A percentile compares a stretch with the other conserved stretches of the same genome.
Conservation (phyloP, 2,113 vertebrate species). For the Cinclus cinclus region DNA sequence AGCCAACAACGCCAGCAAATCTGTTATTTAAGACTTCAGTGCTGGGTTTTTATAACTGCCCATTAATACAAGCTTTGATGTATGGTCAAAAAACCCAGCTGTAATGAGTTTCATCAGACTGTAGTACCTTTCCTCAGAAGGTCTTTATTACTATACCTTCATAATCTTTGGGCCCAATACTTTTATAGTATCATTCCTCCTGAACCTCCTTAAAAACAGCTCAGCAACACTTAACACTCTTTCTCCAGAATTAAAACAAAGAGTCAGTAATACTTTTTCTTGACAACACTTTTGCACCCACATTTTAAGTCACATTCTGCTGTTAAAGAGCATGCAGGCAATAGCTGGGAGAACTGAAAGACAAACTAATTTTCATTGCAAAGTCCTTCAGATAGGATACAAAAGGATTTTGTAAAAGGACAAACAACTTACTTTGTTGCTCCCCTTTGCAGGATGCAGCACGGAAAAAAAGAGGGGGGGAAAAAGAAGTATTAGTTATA, state of each 20-base stretch:
- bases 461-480: slow-evolving; percentile 27
- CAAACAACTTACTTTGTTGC: slow-evolving; percentile 77
- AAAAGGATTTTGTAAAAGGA: neutral
- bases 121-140: slow-evolving; percentile 44
- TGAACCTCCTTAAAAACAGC: slow-evolving; percentile 7
- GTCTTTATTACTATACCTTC: slow-evolving; percentile 53
- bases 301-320: neutral
- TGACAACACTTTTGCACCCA: neutral
- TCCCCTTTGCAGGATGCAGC: slow-evolving; percentile 71
- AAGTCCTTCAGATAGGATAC: neutral
- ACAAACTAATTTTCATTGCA: neutral
- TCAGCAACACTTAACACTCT: neutral
- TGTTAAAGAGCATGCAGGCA: neutral
- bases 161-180: slow-evolving; percentile 24
- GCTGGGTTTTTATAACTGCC: slow-evolving; percentile 69
- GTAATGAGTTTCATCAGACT: slow-evolving; percentile 60
- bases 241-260: slow-evolving; percentile 43
- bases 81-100: slow-evolving; percentile 63
- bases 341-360: neutral
- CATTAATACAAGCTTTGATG: slow-evolving; percentile 70
- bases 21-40: slow-evolving; percentile 70
- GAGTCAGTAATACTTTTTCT: neutral
- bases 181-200: slow-evolving; percentile 2
- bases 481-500: slow-evolving; percentile 53
- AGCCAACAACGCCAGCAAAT: slow-evolving; percentile 68